Conservation (phyloP, 2,888 invertebrate species). For the Caenorhabditis sp. region DNA sequence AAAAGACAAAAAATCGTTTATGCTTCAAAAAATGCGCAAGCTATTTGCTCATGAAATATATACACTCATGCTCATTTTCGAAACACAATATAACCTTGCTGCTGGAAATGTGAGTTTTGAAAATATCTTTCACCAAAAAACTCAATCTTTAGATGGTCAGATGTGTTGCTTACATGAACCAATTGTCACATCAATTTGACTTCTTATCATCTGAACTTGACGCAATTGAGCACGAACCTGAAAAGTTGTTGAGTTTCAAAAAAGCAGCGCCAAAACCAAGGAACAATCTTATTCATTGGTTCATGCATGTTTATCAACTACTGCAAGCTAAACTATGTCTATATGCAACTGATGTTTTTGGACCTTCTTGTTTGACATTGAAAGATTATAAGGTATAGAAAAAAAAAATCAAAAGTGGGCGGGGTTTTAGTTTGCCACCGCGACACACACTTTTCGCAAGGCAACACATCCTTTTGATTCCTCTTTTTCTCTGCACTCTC, state of each 20-base stretch:
- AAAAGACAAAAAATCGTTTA: background rate
- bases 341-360: constrained; percentile 16
- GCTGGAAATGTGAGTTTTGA: constrained; percentile 27
- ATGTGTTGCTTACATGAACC: constrained; percentile 20
- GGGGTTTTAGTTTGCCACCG: too few species aligned
- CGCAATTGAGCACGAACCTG: background rate
- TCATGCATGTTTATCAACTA: constrained; percentile 17
- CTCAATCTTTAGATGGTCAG: constrained; percentile 18
- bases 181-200: background rate
- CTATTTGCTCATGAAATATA: constrained; percentile 18
- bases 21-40: constrained; percentile 25
- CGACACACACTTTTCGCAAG: too few species aligned
- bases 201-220: constrained; percentile 2
- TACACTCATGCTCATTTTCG: constrained; percentile 19
- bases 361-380: background rate
- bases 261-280: background rate
- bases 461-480: too few species aligned
- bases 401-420: too few species aligned
- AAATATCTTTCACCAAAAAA: background rate
- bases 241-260: background rate
- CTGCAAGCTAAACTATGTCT: constrained; percentile 22
- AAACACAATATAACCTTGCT: constrained; percentile 18
- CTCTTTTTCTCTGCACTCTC: too few species aligned
- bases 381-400: constrained; percentile 1
- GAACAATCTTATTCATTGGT: constrained; percentile 7